Evolutionary conservation across 1,140 invertebrate genomes (phyloP).

Genomic region (Adoxophyes honmai): DNA sequence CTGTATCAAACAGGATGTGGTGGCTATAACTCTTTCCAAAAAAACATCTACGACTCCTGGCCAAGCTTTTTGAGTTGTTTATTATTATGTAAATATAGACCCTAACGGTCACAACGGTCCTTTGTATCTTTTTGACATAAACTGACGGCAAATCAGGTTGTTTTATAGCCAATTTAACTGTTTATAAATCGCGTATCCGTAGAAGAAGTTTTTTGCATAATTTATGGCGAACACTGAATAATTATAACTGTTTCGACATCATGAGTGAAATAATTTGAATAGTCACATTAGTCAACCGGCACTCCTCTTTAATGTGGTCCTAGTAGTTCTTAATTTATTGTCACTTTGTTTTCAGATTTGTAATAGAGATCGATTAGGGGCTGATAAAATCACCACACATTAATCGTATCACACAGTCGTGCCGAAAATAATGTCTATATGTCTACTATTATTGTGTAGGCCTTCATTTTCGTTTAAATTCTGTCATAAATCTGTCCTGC

Average conservation of each 20-base stretch:
- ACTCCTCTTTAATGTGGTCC: background rate
- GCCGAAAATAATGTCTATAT: no score
- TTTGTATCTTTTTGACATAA: slow-evolving; percentile 37
- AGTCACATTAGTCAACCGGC: slow-evolving; percentile 3
- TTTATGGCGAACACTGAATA: slow-evolving; percentile 19
- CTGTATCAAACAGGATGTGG: background rate
- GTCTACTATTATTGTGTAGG: no score
- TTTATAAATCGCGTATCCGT: slow-evolving; percentile 26
- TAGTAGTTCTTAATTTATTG: background rate
- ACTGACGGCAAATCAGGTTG: slow-evolving; percentile 39
- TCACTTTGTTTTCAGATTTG: background rate
- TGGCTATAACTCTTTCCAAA: background rate
- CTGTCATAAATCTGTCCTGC: no score
- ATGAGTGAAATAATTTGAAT: background rate
- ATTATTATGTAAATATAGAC: slow-evolving; percentile 21
- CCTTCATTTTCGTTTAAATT: no score
- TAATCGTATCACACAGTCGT: background rate
- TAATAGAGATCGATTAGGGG: background rate
- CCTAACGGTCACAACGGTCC: slow-evolving; percentile 39
- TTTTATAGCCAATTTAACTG: slow-evolving; percentile 44
- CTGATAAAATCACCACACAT: slow-evolving; percentile 1
- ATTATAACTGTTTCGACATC: slow-evolving; percentile 15
- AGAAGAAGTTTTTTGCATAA: slow-evolving; percentile 33
- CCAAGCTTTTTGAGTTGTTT: background rate
- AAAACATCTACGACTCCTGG: background rate